phyloP scores from a whole-genome alignment of 2,888 invertebrate genomes.

The Lasius platythorax region DNA sequence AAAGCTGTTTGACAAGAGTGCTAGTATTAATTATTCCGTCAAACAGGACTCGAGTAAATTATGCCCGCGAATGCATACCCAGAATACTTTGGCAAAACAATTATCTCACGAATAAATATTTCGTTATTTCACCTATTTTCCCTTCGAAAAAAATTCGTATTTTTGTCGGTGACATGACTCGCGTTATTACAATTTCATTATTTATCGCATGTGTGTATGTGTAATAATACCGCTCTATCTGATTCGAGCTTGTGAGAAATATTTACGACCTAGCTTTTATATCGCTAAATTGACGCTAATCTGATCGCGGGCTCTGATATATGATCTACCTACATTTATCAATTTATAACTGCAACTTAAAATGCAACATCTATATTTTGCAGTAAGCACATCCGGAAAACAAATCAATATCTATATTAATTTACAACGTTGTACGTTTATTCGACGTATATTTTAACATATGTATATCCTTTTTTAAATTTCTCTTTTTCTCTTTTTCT shows the following conservation, averaged over 20 bases:
- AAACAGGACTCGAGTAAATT: neutral
- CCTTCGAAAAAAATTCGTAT: constrained; percentile 19
- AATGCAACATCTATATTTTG: constrained; percentile 48
- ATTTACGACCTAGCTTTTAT: constrained; percentile 50
- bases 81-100: neutral
- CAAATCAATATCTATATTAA: constrained; percentile 31
- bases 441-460: neutral
- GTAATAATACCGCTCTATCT: constrained; percentile 22
- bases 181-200: constrained; percentile 47
- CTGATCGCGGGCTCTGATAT: constrained; percentile 45
- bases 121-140: neutral
- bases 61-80: neutral
- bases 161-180: constrained; percentile 21
- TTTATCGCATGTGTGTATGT: constrained; percentile 18
- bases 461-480: neutral
- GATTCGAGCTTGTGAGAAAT: constrained; percentile 46
- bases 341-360: constrained; percentile 33
- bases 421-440: constrained; percentile 12
- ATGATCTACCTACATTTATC: constrained; percentile 35
- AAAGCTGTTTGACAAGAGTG: neutral
- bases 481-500: neutral
- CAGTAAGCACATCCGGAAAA: constrained; percentile 1
- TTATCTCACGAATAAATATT: constrained; percentile 24
- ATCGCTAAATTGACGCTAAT: constrained; percentile 55
- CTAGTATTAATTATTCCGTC: neutral